Evolutionary conservation across 37 sponge, comb jelly and placozoan genomes (phyloP).

Genomic region (Agelas oroides): DNA sequence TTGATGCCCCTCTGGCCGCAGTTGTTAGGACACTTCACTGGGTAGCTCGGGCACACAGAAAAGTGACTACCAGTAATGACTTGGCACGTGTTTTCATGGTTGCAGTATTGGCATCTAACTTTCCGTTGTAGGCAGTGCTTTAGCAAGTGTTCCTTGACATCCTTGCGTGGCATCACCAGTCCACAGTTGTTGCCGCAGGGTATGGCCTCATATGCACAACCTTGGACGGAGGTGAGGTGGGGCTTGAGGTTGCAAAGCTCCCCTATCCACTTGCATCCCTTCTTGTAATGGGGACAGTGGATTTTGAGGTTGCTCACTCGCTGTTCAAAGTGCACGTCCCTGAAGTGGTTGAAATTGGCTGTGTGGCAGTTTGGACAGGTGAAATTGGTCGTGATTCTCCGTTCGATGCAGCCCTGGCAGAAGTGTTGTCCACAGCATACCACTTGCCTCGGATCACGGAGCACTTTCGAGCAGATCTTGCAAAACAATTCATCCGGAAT

Average conservation of each 20-base stretch:
- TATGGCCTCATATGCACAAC: conserved; percentile 40
- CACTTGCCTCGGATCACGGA: conserved; percentile 65
- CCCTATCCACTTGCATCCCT: conserved; percentile 66
- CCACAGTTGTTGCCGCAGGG: conserved; percentile 67
- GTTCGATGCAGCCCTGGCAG: conserved; percentile 67
- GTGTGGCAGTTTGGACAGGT: conserved; percentile 70
- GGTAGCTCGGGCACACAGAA: conserved; percentile 54
- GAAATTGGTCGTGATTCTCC: conserved; percentile 32
- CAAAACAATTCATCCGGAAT: conserved; percentile 63
- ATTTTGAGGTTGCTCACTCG: conserved; percentile 34
- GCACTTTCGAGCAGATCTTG: conserved; percentile 53
- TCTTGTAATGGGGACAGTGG: conserved; percentile 58
- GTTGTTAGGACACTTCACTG: conserved; percentile 60
- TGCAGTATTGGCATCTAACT: conserved; percentile 65
- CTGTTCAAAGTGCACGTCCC: conserved; percentile 59
- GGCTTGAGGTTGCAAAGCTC: conserved; percentile 28
- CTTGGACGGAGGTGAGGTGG: conserved; percentile 38
- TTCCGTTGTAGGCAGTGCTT: conserved; percentile 47
- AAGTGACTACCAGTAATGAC: conserved; percentile 52
- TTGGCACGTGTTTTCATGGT: conserved; percentile 34
- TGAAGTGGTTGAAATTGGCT: conserved; percentile 62
- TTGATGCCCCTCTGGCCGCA: conserved; percentile 44
- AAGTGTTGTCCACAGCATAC: conserved; percentile 77
- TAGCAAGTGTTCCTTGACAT: conserved; percentile 39
- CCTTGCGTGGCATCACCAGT: conserved; percentile 10